Evolutionary conservation across 1,140 invertebrate genomes (phyloP).

Genomic region (Dendrolimus kikuchii): DNA sequence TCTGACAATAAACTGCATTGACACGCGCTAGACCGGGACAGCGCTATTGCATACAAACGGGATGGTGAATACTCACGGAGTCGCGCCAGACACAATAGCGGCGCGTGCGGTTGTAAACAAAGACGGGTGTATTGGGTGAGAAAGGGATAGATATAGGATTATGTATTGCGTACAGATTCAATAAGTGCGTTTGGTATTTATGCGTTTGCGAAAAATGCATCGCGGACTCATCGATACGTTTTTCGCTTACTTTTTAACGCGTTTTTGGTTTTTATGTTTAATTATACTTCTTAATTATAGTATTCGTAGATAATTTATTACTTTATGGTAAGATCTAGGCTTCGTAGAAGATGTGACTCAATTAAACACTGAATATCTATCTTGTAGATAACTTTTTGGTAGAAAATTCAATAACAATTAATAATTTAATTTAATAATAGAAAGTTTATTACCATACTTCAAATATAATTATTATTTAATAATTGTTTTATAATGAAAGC

Average conservation of each 20-base stretch:
- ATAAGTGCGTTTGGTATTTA: constrained; percentile 64
- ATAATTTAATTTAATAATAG: too few species aligned
- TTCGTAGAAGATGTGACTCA: background rate
- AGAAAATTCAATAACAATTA: too few species aligned
- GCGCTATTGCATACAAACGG: constrained; percentile 41
- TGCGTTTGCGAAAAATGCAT: constrained; percentile 66
- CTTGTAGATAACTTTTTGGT: too few species aligned
- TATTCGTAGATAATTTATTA: background rate
- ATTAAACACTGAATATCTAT: too few species aligned
- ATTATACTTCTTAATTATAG: constrained; percentile 7
- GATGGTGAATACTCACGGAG: constrained; percentile 31
- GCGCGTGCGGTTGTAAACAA: constrained; percentile 49
- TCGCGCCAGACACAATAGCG: constrained; percentile 55
- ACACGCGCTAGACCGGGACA: constrained; percentile 50
- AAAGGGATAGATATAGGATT: constrained; percentile 32
- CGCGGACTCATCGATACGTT: constrained; percentile 58
- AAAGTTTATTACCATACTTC: too few species aligned
- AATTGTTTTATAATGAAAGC: too few species aligned
- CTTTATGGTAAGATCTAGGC: background rate
- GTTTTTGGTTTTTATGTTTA: constrained; percentile 27
- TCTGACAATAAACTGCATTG: constrained; percentile 69
- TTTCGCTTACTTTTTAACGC: constrained; percentile 57
- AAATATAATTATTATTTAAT: too few species aligned
- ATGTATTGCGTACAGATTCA: constrained; percentile 34
- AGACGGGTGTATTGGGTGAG: constrained; percentile 33